Conservation (phyloP, 2,797 vertebrate species). For the Semotilus atromaculatus region DNA sequence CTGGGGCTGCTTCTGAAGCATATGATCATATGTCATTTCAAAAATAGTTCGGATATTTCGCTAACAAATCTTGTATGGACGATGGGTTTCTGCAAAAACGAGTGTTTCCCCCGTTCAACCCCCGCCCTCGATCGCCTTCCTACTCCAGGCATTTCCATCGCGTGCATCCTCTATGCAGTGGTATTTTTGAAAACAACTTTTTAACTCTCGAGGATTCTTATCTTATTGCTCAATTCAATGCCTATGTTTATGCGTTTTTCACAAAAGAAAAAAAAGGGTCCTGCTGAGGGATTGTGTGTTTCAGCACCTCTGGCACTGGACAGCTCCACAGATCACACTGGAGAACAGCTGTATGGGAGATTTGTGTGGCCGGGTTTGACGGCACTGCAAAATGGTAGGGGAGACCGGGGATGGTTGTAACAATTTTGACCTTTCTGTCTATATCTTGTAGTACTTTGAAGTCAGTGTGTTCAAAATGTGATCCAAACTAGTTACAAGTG, state of each 20-base stretch:
- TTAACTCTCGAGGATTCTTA: not conserved
- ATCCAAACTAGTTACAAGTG: too few relatives aligned
- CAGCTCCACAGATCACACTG: constrained; percentile 32
- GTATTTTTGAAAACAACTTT: constrained; percentile 15
- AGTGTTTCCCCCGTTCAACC: constrained; percentile 10
- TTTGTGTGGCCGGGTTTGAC: not conserved
- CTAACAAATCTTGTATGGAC: not conserved
- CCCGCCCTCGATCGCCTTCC: constrained; percentile 3
- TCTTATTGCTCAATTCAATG: constrained; percentile 1
- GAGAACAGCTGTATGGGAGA: constrained; percentile 17
- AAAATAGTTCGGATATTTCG: constrained; percentile 7
- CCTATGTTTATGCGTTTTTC: not conserved
- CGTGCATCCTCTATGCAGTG: constrained; percentile 3
- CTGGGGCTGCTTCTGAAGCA: not conserved
- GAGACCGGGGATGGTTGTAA: too few relatives aligned
- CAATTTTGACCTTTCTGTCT: too few relatives aligned
- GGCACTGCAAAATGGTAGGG: not conserved
- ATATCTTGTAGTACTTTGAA: too few relatives aligned
- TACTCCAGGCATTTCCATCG: not conserved
- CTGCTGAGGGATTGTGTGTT: constrained; percentile 24
- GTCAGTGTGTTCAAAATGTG: too few relatives aligned
- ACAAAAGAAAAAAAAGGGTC: not conserved
- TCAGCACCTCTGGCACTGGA: constrained; percentile 47
- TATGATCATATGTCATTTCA: not conserved
- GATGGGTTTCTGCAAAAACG: not conserved